phyloP scores from a whole-genome alignment of 2,888 invertebrate species.

The Agrochola circellaris region DNA sequence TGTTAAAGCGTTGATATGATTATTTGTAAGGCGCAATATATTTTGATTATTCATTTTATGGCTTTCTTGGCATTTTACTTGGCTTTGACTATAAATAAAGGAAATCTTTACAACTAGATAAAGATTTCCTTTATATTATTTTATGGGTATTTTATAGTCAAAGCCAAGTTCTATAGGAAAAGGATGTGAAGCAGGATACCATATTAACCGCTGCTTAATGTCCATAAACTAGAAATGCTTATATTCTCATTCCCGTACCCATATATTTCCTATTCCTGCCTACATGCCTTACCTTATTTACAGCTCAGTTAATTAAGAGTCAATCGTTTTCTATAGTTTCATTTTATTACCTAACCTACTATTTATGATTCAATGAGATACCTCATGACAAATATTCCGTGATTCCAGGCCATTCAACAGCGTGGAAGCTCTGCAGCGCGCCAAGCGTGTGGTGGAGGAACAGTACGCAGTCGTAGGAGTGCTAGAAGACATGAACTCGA shows the following conservation, averaged over 20 bases:
- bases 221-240: background rate
- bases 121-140: background rate
- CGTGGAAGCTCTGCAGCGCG: conserved; percentile 94
- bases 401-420: conserved; percentile 95
- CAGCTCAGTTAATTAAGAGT: too few relatives aligned
- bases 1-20: conserved; percentile 19
- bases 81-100: too few relatives aligned
- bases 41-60: background rate
- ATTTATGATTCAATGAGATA: background rate
- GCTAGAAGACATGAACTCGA: conserved; percentile 96
- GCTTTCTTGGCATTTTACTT: too few relatives aligned
- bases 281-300: background rate
- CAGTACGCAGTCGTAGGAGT: conserved; percentile 97
- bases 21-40: conserved; percentile 13
- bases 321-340: background rate
- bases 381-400: background rate
- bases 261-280: too few relatives aligned
- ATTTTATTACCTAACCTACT: background rate
- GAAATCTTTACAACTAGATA: too few relatives aligned
- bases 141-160: conserved; percentile 1
- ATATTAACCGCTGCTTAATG: background rate
- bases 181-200: background rate
- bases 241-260: too few relatives aligned
- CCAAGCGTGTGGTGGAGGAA: conserved; percentile 96
- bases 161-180: background rate